These are phyloP conservation scores for Aplochiton taeniatus DNA, from an alignment of 2,797 vertebrate genomes.

Conservation along the genomic window DNA sequence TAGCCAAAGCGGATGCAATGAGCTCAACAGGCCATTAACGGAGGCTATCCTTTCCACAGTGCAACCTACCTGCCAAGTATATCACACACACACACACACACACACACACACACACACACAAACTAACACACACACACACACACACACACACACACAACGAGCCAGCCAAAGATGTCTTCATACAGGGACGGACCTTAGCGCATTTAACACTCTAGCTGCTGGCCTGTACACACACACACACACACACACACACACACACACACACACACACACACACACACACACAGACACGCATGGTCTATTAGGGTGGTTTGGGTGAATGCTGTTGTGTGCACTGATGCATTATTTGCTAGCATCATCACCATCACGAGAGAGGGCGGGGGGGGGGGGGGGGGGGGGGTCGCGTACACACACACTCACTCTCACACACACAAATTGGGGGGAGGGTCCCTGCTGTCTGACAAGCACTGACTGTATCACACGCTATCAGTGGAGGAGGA, in stretches of 20 bases:
- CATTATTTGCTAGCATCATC: too few species aligned
- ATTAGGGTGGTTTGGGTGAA: constrained; percentile 47
- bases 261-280: constrained; percentile 11
- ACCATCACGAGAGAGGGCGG: too few species aligned
- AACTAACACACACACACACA: constrained; percentile 16
- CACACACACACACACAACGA: constrained; percentile 35
- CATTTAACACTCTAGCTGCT: constrained; percentile 1
- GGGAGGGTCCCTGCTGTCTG: too few species aligned
- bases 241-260: not conserved
- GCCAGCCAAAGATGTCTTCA: constrained; percentile 37
- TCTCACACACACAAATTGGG: too few species aligned
- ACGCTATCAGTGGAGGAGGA: too few species aligned
- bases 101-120: not conserved
- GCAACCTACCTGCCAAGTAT: constrained; percentile 53
- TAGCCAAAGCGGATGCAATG: constrained; percentile 50
- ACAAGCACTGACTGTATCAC: too few species aligned
- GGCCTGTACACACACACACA: constrained; percentile 1
- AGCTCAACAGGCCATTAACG: constrained; percentile 57
- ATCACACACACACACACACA: constrained; percentile 45
- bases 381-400: too few species aligned
- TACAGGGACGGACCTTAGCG: not conserved
- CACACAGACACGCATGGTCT: constrained; percentile 25
- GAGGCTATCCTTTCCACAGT: constrained; percentile 59
- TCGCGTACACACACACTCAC: too few species aligned
- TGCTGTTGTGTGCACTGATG: constrained; percentile 40